Evolutionary conservation across 2,797 vertebrate species (phyloP).

Genomic region (Argentina silus): DNA sequence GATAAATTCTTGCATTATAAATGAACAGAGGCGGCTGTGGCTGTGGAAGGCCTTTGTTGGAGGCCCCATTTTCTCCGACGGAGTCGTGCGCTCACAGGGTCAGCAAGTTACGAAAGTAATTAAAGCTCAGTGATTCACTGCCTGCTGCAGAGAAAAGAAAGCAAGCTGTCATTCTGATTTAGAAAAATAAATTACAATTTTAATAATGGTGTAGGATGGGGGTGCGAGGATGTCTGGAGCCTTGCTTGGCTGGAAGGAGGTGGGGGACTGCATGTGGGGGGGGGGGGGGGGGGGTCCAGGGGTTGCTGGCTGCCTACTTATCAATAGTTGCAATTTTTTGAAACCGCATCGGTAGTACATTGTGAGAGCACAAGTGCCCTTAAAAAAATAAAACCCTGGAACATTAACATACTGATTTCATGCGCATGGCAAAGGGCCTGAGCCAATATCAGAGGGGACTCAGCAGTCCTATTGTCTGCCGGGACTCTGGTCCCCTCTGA

Average conservation of each 20-base stretch:
- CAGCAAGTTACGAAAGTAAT: constrained; percentile 98
- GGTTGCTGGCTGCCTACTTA: constrained; percentile 90
- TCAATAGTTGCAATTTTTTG: constrained; percentile 97
- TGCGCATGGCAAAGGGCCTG: constrained; percentile 99
- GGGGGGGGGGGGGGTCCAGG: constrained; percentile 68
- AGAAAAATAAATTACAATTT: constrained; percentile 99
- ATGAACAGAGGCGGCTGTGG: constrained; percentile 68
- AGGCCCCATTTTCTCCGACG: constrained; percentile 76
- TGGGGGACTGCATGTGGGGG: constrained; percentile 54
- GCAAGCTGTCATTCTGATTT: constrained; percentile 98
- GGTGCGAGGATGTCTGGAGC: constrained; percentile 71
- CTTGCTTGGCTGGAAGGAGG: constrained; percentile 53
- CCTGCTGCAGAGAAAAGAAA: constrained; percentile 98
- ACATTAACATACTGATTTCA: constrained; percentile 99
- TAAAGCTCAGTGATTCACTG: constrained; percentile 91
- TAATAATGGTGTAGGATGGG: constrained; percentile 87
- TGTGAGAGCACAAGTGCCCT: constrained; percentile 99
- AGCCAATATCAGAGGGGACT: constrained; percentile 99
- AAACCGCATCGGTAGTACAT: constrained; percentile 95
- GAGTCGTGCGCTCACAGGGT: constrained; percentile 78
- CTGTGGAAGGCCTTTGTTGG: constrained; percentile 77
- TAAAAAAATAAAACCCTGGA: constrained; percentile 94
- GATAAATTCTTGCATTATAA: constrained; percentile 78
- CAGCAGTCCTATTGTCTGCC: constrained; percentile 99
- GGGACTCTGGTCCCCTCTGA: constrained; percentile 99